These are phyloP conservation scores for Craseonycteris thonglongyai DNA, from an alignment of 2,113 vertebrate genomes.

Conservation along the genomic window DNA sequence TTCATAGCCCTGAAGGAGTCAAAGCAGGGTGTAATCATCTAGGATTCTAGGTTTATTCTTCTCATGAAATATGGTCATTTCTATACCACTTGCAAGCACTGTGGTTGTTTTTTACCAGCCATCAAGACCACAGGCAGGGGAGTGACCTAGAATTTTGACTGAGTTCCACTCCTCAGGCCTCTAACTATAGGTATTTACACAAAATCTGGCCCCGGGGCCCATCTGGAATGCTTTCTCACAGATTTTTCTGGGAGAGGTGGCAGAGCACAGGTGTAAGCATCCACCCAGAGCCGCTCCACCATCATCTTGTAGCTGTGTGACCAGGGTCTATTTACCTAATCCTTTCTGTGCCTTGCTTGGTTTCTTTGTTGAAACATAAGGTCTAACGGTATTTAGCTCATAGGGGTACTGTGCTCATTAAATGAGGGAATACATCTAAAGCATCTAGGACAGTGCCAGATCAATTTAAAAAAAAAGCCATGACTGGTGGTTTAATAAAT, in stretches of 20 bases:
- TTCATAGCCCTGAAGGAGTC: background rate
- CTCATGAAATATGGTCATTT: background rate
- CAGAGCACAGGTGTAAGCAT: background rate
- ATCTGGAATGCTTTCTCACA: background rate
- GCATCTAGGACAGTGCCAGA: background rate
- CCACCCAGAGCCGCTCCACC: rapidly evolving
- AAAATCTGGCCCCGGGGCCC: background rate
- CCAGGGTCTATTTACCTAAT: background rate
- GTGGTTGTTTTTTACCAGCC: background rate
- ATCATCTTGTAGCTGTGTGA: background rate
- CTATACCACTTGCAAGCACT: background rate
- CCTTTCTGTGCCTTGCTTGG: background rate
- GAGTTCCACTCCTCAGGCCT: background rate
- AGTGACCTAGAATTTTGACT: background rate
- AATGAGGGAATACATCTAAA: background rate
- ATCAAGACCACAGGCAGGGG: background rate
- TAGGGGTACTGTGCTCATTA: background rate
- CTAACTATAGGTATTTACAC: background rate
- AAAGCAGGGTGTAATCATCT: background rate
- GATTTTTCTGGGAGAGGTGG: background rate
- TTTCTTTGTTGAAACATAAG: background rate
- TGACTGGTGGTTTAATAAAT: background rate
- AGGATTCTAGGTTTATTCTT: background rate
- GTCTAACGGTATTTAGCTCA: background rate
- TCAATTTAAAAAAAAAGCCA: background rate